Conservation (phyloP, 2,113 vertebrate genomes). For the Carlito syrichta region DNA sequence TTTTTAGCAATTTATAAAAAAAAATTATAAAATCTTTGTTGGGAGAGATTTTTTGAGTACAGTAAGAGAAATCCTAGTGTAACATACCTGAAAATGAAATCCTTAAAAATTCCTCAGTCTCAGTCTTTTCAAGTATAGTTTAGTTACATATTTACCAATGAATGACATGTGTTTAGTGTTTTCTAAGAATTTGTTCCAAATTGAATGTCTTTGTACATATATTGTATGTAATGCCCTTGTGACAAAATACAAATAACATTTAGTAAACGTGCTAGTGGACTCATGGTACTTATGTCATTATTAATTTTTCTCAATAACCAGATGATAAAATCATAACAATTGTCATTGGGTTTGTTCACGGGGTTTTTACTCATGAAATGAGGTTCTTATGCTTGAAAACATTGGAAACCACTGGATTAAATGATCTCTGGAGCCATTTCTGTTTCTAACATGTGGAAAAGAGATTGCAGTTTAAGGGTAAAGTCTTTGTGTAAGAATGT, state of each 20-base stretch:
- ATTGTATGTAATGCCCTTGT: neutral
- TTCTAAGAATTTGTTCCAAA: neutral
- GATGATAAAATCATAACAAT: neutral
- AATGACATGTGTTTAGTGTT: neutral
- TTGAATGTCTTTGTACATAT: neutral
- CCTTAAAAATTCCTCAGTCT: neutral
- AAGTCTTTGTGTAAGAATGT: neutral
- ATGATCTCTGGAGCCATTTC: neutral
- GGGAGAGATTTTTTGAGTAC: neutral
- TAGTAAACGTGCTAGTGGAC: neutral
- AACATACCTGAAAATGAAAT: neutral
- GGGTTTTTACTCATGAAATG: neutral
- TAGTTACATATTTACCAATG: neutral
- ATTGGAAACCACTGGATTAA: neutral
- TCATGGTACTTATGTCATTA: neutral
- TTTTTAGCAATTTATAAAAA: neutral
- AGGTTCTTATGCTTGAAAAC: neutral
- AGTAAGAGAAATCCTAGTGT: neutral
- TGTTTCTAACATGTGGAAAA: neutral
- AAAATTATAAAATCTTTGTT: neutral
- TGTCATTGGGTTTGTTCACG: neutral
- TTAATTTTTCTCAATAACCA: conserved; percentile 25
- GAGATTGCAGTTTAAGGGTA: neutral
- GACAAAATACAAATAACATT: neutral
- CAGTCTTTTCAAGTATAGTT: neutral